Percentiles rank a stretch among this genome's conserved stretches.
Conservation (phyloP, 2,888 invertebrate species). For the Troides aeacus region DNA sequence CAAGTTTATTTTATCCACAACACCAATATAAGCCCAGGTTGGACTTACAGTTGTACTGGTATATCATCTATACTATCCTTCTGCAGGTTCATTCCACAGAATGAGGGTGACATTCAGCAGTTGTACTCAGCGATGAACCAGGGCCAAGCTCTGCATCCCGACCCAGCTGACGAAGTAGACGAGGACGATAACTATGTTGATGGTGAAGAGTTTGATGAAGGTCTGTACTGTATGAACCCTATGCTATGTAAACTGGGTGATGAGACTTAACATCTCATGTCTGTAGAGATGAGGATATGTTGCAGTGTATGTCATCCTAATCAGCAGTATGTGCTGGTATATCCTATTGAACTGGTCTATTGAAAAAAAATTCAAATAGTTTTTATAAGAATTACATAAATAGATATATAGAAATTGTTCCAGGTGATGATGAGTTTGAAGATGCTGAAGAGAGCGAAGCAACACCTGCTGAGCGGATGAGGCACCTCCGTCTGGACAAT, state of each 20-base stretch:
- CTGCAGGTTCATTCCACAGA: conserved; percentile 82
- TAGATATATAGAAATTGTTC: neutral
- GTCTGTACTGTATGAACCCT: conserved; percentile 35
- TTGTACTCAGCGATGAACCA: conserved; percentile 87
- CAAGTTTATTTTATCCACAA: too few species aligned
- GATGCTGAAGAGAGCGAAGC: conserved; percentile 60
- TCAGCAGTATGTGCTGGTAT: too few species aligned
- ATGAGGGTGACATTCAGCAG: conserved; percentile 80
- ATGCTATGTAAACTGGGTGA: too few species aligned
- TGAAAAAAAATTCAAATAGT: too few species aligned
- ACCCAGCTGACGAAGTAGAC: conserved; percentile 80
- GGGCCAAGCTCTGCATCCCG: conserved; percentile 88
- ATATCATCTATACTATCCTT: too few species aligned
- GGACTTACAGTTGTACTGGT: too few species aligned
- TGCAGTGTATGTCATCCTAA: too few species aligned
- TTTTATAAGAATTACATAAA: neutral
- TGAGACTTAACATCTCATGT: too few species aligned
- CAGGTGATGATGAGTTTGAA: conserved; percentile 65
- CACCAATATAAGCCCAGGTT: too few species aligned
- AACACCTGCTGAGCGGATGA: conserved; percentile 48
- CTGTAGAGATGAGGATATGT: too few species aligned
- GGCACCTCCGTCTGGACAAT: conserved; percentile 43
- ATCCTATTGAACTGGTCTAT: too few species aligned
- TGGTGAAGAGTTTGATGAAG: conserved; percentile 68
- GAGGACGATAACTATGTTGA: conserved; percentile 67